Evolutionary conservation across 2,888 invertebrate genomes (phyloP).

Genomic region (Polymixis flavicincta): DNA sequence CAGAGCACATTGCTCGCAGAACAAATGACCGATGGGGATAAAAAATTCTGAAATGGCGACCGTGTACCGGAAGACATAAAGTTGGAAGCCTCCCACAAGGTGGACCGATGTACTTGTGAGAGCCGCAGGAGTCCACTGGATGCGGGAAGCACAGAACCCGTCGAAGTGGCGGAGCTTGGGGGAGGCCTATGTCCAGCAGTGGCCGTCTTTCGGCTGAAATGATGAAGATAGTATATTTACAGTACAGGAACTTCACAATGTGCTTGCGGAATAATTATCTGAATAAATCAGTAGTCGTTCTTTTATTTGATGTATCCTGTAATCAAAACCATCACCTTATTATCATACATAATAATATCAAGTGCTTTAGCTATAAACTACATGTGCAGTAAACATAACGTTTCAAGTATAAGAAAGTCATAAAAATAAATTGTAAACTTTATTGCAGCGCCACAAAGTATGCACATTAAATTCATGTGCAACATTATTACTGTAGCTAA

Average conservation of each 20-base stretch:
- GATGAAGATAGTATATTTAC: too few species aligned
- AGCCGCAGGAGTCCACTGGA: too few species aligned
- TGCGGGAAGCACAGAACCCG: too few species aligned
- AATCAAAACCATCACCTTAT: background rate
- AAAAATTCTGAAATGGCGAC: too few species aligned
- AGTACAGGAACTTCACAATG: background rate
- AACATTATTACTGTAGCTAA: slow-evolving; percentile 49
- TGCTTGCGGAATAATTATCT: background rate
- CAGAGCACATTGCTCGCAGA: too few species aligned
- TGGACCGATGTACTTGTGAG: too few species aligned
- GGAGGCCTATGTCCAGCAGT: too few species aligned
- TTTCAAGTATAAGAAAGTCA: slow-evolving; percentile 50
- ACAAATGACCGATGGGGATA: too few species aligned
- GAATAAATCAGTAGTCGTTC: background rate
- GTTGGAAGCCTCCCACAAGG: too few species aligned
- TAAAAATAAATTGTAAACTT: slow-evolving; percentile 62
- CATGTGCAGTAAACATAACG: slow-evolving; percentile 48
- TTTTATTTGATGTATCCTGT: background rate
- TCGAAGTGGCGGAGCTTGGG: too few species aligned
- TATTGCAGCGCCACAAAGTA: slow-evolving; percentile 51
- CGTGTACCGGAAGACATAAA: too few species aligned
- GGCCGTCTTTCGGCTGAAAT: too few species aligned
- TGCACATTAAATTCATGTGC: slow-evolving; percentile 50
- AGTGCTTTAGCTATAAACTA: slow-evolving; percentile 35
- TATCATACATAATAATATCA: slow-evolving; percentile 12